Evolutionary conservation across 2,113 vertebrate species (phyloP), one percentile per base, ranked within the genome.

Genomic region (Herpailurus yagouaroundi): DNA sequence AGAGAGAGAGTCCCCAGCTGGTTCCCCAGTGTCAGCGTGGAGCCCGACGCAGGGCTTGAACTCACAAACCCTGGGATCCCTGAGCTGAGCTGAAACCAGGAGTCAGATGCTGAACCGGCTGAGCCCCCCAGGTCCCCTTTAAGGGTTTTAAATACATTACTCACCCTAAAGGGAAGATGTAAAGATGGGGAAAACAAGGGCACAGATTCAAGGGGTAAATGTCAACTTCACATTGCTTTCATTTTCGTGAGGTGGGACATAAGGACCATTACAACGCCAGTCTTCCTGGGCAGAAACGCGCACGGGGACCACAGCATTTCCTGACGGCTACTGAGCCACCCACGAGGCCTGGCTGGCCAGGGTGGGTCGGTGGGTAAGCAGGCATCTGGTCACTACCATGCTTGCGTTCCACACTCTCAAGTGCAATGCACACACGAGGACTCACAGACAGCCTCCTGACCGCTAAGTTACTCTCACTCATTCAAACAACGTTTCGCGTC

Each of bases 361-460:
- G 11, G 29, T 13, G 31, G 7, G 36, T 48, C 23, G 12, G 31
- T 31, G 31, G 31, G 45, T 31, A 68, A 86, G 86, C 66, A n/a
- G 19, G 52, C 57, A 36, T 36, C 1, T 76, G 33, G 27, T 38
- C 11, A 10, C 60, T 8, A 52, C 19, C 25, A 25, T 1, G 7
- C 48, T 68, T 16, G 0, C 10, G 3, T 50, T 19, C 76, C 63
- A 7, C 1, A 18, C 7, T 16, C 19, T 52, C 14, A 1, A 33
- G 12, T 1, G 15, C 18, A 36, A 11, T 29, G 29, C 4, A 52
- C 38, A 48, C 38, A 31, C 1, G 13, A 6, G 4, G 5, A 48
- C 21, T 33, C 41, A 55, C 29, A 48, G 21, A 9, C 12, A 38
- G 14, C 41, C 33, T 68, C 76, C 77, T n/a, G 13, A 2, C 1